Percentiles rank a stretch among this genome's conserved stretches.
Conservation (phyloP, 2,113 vertebrate genomes). For the Notechis scutatus region DNA sequence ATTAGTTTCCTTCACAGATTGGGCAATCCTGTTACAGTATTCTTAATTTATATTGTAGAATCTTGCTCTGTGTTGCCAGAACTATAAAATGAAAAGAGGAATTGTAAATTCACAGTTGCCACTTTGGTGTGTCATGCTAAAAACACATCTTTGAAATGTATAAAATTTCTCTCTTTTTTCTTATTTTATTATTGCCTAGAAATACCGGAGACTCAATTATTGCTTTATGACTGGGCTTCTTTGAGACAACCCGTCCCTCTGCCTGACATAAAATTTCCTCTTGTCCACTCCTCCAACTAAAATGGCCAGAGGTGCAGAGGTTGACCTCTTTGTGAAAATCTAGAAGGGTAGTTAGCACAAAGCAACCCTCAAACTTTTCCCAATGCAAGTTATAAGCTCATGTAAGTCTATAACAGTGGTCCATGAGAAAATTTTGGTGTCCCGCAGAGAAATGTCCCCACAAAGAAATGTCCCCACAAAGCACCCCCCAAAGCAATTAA, state of each 20-base stretch:
- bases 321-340: not conserved
- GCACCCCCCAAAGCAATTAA: no score
- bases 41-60: not conserved
- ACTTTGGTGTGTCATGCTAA: rapidly evolving
- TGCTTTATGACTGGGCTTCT: conserved; percentile 17
- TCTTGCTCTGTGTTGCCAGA: not conserved
- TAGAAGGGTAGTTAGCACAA: not conserved
- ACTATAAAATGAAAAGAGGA: not conserved
- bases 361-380: not conserved
- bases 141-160: not conserved
- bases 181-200: not conserved
- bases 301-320: not conserved
- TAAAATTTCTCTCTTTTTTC: not conserved
- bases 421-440: no score
- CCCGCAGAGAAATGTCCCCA: no score
- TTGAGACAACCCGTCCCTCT: not conserved
- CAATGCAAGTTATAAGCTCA: not conserved
- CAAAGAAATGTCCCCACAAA: no score
- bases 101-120: not conserved
- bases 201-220: conserved; percentile 34
- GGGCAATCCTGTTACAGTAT: not conserved
- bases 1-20: not conserved
- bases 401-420: not conserved
- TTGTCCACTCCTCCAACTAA: not conserved
- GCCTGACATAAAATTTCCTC: not conserved